Conservation (phyloP, 2,113 vertebrate species). For the Halcyon senegalensis region DNA sequence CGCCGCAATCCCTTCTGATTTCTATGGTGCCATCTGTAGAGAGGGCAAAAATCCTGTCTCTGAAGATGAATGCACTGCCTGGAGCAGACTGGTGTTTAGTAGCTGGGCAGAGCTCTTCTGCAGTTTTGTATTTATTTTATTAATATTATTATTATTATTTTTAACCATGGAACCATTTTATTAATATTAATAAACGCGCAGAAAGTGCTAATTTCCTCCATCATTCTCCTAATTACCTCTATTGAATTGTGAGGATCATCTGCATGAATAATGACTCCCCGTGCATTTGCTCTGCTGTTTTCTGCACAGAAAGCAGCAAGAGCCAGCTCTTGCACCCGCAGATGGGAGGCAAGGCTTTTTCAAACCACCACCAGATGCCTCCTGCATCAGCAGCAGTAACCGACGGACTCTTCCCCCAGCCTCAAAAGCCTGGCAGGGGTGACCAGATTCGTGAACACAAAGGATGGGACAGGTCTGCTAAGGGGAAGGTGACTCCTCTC, state of each 20-base stretch:
- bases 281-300: slow-evolving; percentile 23
- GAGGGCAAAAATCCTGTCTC: neutral
- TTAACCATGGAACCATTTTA: slow-evolving; percentile 72
- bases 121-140: slow-evolving; percentile 51
- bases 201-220: slow-evolving; percentile 82
- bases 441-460: neutral
- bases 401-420: neutral
- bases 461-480: neutral
- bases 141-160: slow-evolving; percentile 66
- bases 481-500: neutral
- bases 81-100: neutral
- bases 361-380: neutral
- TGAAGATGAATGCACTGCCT: neutral
- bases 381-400: accelerated
- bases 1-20: neutral
- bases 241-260: slow-evolving; percentile 80
- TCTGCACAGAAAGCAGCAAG: neutral
- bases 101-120: slow-evolving; percentile 7
- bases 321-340: neutral
- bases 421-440: neutral
- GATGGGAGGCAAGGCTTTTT: neutral
- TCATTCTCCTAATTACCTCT: slow-evolving; percentile 81
- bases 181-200: slow-evolving; percentile 83
- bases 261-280: slow-evolving; percentile 79
- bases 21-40: neutral